These are phyloP conservation scores for Gallinago paraguaiae DNA, from an alignment of 2,113 vertebrate genomes.

Conservation along the genomic window DNA sequence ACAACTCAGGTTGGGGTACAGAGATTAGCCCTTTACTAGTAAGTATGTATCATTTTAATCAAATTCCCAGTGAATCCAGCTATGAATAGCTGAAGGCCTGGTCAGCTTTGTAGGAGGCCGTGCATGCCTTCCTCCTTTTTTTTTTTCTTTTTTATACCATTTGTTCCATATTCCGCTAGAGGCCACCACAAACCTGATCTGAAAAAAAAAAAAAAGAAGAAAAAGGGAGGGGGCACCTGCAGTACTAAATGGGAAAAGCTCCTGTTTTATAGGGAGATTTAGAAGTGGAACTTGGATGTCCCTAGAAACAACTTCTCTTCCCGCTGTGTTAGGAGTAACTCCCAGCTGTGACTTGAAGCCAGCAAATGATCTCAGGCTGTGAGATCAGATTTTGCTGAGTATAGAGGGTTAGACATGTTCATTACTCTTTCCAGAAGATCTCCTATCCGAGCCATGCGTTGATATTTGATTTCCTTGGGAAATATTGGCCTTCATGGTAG, in stretches of 20 bases:
- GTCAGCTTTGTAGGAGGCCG: neutral
- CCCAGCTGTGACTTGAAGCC: slow-evolving; percentile 9
- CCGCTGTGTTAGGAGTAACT: neutral
- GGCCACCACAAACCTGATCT: slow-evolving; percentile 27
- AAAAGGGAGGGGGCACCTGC: slow-evolving; percentile 20
- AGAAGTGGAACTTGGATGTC: neutral
- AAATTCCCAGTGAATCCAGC: neutral
- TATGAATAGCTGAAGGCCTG: neutral
- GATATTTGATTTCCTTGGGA: slow-evolving; percentile 21
- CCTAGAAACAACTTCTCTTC: neutral
- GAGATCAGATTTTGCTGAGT: slow-evolving; percentile 64
- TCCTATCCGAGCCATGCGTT: neutral
- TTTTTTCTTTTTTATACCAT: neutral
- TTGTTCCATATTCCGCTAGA: neutral
- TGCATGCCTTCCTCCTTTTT: neutral
- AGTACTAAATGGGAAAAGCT: neutral
- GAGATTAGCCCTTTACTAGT: neutral
- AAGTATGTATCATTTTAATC: rapidly evolving
- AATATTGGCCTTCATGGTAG: neutral
- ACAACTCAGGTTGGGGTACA: rapidly evolving
- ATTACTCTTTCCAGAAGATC: neutral
- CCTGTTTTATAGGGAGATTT: neutral
- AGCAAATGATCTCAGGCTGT: slow-evolving; percentile 53
- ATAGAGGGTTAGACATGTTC: neutral
- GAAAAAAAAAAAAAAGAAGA: neutral